phyloP scores from a whole-genome alignment of 1,140 invertebrate genomes.

The Ostrea edulis region DNA sequence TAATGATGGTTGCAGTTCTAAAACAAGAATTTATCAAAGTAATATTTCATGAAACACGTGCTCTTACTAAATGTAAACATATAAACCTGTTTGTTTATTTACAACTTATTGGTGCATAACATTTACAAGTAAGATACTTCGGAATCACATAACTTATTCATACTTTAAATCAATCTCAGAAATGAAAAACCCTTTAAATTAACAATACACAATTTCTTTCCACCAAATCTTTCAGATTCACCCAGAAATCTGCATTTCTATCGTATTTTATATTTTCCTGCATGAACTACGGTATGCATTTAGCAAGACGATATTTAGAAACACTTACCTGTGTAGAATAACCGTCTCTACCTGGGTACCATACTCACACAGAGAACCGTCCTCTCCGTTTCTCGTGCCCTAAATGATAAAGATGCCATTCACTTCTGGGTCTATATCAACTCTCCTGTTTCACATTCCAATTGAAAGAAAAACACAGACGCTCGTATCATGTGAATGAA shows the following conservation, averaged over 20 bases:
- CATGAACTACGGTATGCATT: neutral
- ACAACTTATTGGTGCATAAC: neutral
- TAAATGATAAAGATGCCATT: constrained; percentile 29
- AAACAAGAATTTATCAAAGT: neutral
- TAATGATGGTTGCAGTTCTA: neutral
- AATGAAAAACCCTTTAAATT: no score
- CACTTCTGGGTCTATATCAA: constrained; percentile 11
- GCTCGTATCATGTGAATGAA: constrained; percentile 34
- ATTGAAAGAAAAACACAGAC: constrained; percentile 35
- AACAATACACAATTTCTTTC: neutral
- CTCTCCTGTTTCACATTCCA: constrained; percentile 34
- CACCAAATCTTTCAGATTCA: neutral
- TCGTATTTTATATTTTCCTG: neutral
- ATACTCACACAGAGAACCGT: neutral
- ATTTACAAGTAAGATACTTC: neutral
- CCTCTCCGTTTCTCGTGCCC: neutral
- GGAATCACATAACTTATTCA: neutral
- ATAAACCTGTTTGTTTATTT: neutral
- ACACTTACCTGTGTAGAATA: neutral
- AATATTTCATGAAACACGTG: neutral
- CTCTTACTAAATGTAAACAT: neutral
- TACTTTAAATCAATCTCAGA: neutral
- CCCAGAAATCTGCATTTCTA: neutral
- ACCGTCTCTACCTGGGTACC: neutral
- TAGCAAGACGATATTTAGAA: neutral